A percentile compares a stretch with the other conserved stretches of the same genome.
phyloP scores from a whole-genome alignment of 2,113 vertebrate species.

The Litocranius walleri region DNA sequence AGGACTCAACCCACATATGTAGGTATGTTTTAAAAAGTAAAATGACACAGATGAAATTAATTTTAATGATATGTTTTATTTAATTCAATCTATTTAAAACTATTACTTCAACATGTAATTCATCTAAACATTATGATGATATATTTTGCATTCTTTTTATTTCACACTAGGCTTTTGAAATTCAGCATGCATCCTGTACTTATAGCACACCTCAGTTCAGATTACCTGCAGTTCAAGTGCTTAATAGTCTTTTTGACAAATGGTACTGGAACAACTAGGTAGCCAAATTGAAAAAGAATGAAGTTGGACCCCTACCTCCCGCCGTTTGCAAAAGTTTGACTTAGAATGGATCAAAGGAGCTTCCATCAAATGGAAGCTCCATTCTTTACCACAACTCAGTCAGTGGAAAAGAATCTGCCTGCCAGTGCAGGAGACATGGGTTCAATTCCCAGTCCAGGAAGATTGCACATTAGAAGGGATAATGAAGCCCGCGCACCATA shows the following conservation, averaged over 20 bases:
- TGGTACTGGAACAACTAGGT: background rate
- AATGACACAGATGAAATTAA: background rate
- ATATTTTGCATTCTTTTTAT: background rate
- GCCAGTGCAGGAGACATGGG: background rate
- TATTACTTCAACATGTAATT: background rate
- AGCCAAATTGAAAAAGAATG: background rate
- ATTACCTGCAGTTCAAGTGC: background rate
- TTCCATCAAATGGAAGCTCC: background rate
- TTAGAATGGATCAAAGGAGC: background rate
- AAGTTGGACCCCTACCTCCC: background rate
- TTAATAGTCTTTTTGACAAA: background rate
- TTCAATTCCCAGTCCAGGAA: background rate
- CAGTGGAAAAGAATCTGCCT: background rate
- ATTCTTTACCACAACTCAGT: background rate
- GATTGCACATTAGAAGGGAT: background rate
- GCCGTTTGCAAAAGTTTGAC: background rate
- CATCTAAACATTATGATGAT: background rate
- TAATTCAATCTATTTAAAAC: background rate
- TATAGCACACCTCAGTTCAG: background rate
- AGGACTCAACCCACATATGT: rapidly evolving
- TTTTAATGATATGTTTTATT: background rate
- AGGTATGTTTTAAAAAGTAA: background rate
- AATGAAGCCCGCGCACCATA: background rate
- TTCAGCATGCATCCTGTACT: background rate
- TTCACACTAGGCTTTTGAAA: background rate